These are phyloP conservation scores for Pecten maximus DNA, from an alignment of 2,888 invertebrate genomes.

Conservation along the genomic window DNA sequence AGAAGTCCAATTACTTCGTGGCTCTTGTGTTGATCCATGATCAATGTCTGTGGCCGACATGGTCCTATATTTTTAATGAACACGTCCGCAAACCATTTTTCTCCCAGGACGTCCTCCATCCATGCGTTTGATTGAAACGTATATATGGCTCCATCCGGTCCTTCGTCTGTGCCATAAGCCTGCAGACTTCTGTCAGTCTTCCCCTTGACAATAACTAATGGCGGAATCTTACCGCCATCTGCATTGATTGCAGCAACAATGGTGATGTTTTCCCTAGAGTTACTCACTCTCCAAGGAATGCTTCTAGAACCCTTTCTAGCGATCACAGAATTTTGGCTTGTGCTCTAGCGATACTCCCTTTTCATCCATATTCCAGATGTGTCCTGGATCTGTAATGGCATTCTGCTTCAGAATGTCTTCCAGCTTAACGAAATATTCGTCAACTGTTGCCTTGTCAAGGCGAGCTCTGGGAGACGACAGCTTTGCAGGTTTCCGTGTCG, in stretches of 20 bases:
- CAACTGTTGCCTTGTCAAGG: not conserved
- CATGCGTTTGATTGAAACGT: conserved; percentile 21
- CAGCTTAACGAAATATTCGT: not conserved
- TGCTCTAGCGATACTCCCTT: not conserved
- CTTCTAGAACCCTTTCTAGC: not conserved
- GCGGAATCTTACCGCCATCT: not conserved
- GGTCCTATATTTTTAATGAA: not conserved
- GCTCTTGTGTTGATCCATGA: conserved; percentile 9
- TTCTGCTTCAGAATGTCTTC: not conserved
- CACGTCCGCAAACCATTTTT: conserved; percentile 23
- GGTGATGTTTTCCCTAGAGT: conserved; percentile 1
- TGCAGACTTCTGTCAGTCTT: not conserved
- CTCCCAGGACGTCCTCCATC: conserved; percentile 31
- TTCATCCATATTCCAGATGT: conserved; percentile 21
- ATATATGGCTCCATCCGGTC: not conserved
- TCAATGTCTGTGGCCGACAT: not conserved
- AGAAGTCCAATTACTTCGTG: conserved; percentile 4
- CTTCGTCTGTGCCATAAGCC: conserved; percentile 3
- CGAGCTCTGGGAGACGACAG: conserved; percentile 14
- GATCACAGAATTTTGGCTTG: not conserved
- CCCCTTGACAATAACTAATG: conserved; percentile 7
- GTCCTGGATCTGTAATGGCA: not conserved
- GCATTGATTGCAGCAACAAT: conserved; percentile 1
- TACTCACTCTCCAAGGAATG: not conserved
- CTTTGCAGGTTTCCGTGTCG: not conserved